A percentile compares a stretch with the other conserved stretches of the same genome.
Conservation (phyloP, 2,888 invertebrate genomes). For the Fissipunctia ypsillon region DNA sequence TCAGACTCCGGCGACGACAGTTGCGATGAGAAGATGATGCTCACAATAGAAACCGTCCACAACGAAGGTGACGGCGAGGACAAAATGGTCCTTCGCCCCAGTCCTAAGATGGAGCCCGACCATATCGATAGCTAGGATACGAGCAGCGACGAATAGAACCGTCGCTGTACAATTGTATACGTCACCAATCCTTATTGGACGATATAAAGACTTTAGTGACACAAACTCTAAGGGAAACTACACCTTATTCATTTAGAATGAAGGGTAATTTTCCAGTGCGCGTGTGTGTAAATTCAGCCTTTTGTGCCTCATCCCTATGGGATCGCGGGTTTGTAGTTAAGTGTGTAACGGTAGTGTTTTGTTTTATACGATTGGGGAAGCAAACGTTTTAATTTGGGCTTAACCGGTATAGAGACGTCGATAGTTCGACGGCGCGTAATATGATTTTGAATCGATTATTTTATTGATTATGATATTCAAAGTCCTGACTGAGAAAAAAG, state of each 20-base stretch:
- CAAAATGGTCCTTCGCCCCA: slow-evolving; percentile 82
- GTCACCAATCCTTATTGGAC: slow-evolving; percentile 14
- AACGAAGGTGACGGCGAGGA: slow-evolving; percentile 91
- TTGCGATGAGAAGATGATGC: slow-evolving; percentile 94
- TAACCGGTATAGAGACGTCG: not conserved
- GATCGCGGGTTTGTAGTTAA: not conserved
- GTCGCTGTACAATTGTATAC: slow-evolving; percentile 62
- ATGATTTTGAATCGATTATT: not conserved
- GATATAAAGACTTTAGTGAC: slow-evolving; percentile 33
- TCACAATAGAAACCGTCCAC: slow-evolving; percentile 92
- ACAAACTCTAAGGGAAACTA: slow-evolving; percentile 30
- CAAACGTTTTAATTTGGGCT: not conserved
- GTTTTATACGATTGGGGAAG: slow-evolving; percentile 11
- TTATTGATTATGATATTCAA: not conserved
- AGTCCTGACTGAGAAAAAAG: not conserved
- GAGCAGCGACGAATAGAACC: slow-evolving; percentile 67
- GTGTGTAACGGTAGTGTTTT: not conserved
- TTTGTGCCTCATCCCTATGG: slow-evolving; percentile 12
- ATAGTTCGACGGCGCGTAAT: not conserved
- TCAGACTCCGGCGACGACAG: slow-evolving; percentile 93
- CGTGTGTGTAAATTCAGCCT: slow-evolving; percentile 15
- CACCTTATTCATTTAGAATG: not conserved
- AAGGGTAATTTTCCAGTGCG: slow-evolving; percentile 29
- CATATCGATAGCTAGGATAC: slow-evolving; percentile 82
- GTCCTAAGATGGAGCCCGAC: slow-evolving; percentile 81